phyloP scores from a whole-genome alignment of 2,888 invertebrate species.

The Pristionchus mayeri region DNA sequence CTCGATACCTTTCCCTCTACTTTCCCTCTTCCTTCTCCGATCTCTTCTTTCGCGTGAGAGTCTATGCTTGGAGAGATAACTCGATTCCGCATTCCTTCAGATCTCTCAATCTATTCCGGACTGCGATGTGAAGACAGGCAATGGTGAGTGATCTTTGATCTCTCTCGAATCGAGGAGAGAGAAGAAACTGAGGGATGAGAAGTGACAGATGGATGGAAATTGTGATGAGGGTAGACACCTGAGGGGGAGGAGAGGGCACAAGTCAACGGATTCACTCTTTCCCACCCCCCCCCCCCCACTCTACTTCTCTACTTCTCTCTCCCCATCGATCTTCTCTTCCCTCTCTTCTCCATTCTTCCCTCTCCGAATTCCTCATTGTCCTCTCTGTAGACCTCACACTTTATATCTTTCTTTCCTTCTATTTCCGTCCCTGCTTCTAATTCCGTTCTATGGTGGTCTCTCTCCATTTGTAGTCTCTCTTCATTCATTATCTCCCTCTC shows the following conservation, averaged over 20 bases:
- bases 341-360: not conserved
- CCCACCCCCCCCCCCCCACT: conserved; percentile 26
- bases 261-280: not conserved
- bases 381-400: conserved; percentile 5
- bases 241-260: not conserved
- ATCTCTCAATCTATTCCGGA: not conserved
- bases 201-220: too few species aligned
- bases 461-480: conserved; percentile 4
- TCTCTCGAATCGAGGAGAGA: not conserved
- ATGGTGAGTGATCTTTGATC: conserved; percentile 26
- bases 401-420: conserved; percentile 3
- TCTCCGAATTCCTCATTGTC: not conserved
- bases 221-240: not conserved
- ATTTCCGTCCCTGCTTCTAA: conserved; percentile 5
- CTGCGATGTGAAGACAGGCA: not conserved
- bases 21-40: not conserved
- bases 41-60: not conserved
- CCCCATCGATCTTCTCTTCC: conserved; percentile 28
- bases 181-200: not conserved
- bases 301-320: conserved; percentile 4
- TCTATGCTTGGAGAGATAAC: not conserved
- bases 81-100: conserved; percentile 4
- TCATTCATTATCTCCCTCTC: conserved; percentile 7
- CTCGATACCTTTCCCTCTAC: not conserved
- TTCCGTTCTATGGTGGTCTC: not conserved